Conservation (phyloP, 2,888 invertebrate genomes). For the Trissolcus japonicus region DNA sequence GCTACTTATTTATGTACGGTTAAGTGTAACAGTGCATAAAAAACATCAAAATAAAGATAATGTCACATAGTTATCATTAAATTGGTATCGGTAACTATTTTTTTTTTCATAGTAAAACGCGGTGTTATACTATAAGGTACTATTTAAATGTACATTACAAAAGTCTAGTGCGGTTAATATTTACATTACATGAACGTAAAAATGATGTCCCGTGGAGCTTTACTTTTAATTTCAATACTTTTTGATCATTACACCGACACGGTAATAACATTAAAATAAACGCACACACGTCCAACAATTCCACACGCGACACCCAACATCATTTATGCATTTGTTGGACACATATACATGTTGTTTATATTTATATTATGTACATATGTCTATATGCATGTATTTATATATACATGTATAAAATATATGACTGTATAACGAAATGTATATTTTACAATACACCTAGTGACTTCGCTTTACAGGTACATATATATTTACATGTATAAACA, state of each 20-base stretch:
- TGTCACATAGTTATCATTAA: conserved; percentile 33
- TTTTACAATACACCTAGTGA: conserved; percentile 31
- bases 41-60: conserved; percentile 47
- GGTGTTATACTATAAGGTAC: conserved; percentile 42
- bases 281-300: conserved; percentile 21
- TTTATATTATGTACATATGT: conserved; percentile 32
- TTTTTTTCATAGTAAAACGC: conserved; percentile 28
- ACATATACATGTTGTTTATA: conserved; percentile 16
- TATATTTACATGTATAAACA: conserved; percentile 40
- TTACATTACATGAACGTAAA: conserved; percentile 51
- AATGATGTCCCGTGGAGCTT: conserved; percentile 27
- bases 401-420: conserved; percentile 48
- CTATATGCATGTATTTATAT: conserved; percentile 36
- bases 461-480: conserved; percentile 38
- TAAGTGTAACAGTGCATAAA: conserved; percentile 56
- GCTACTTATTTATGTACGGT: conserved; percentile 44
- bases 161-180: conserved; percentile 45
- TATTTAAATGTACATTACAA: conserved; percentile 55
- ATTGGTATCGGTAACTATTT: conserved; percentile 25
- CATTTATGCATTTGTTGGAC: conserved; percentile 15
- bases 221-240: conserved; percentile 39
- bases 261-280: conserved; percentile 39
- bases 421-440: conserved; percentile 34
- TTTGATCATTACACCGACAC: conserved; percentile 45
- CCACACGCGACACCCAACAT: not conserved